Base-by-base conservation (phyloP, 2,888 invertebrate species). In the Hymenopus coronatus region DNA sequence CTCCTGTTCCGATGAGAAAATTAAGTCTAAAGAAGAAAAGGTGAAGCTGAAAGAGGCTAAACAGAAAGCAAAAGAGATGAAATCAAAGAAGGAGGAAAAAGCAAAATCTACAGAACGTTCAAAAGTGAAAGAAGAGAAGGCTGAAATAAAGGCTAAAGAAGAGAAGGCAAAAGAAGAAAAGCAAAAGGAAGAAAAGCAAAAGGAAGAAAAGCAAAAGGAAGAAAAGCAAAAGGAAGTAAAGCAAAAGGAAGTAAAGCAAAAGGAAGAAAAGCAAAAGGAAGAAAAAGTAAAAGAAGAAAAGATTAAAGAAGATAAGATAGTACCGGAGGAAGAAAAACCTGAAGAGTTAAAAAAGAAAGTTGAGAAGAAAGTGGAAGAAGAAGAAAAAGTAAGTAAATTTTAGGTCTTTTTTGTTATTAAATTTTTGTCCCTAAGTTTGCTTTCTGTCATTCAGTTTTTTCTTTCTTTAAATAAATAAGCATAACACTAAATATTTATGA, bases 81-180 rank as follows among this genome's bases (percentile, higher is more conserved):
- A 87, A 81, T 88, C 82, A 89, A 90, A 90, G 70, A 91, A 90
- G 88, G 91, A 91, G 86, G 91, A 90, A 88, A 91, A 91, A 88
- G 89, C 89, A 89, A 90, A 88, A 87, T 89, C 91, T 28, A 90
- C 25, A 82, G 87, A 87, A 12, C 28, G 82, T 8, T 25, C 28
- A n/a, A 28, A 28, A 82, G 14, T n/a, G 25, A 87, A 89, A 87
- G 89, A 87, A 82, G 88, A 89, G 40, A 89, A 90, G 82, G 89
- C 88, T 20, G 84, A 90, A 87, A 88, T 87, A 54, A 89, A 89
- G 70, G 87, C 28, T 84, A 89, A 90, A 82, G 89, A 91, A 90
- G 89, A 90, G 88, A 91, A 89, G 92, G 85, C 91, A 92, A 90
- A 92, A 91, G 89, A 89, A 90, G 70, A 30, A 85, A 90, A 83